Base-by-base conservation (phyloP, 1,140 invertebrate species). In the Oryctes rhinoceros region DNA sequence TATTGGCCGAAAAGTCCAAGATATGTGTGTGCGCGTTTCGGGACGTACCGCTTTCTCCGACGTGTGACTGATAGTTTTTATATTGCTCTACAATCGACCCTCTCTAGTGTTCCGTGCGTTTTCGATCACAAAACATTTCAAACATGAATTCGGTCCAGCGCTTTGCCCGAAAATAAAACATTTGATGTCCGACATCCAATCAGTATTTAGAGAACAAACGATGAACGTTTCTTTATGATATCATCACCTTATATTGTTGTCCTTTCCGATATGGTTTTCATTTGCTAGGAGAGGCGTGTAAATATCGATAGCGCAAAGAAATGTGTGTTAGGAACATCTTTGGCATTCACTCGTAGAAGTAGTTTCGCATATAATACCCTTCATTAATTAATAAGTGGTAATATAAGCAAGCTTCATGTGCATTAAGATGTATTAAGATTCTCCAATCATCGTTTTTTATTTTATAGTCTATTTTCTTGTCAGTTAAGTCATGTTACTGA, bases 1-100 rank as follows among this genome's bases (percentile, higher is more conserved):
- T 85, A 86, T 86, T 85, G 84, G 84, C 82, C 85, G 85, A 86
- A 85, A 86, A 86, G 82, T 83, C 83, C 82, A 84, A 85, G 85
- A 86, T 86, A 86, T 82, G 84, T 86, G 83, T 84, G 82, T 82
- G 82, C 81, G 81, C 81, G 82, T 82, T 83, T 81, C 81, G 76
- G 81, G 79, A 62, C 20, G 78, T 81, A 75, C 81, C 81, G 78
- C 75, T 78, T 80, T 47, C 67, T 37, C 75, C 11, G 0, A 0
- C 65, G 18, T 67, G 80, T 81, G 80, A 81, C 79, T 79, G 80
- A 84, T 81, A 84, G 83, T 84, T 84, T 83, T 83, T 83, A 81
- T 84, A 83, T 82, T 81, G 83, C 65, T 53, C 53, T 48, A 82
- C 82, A 83, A 79, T 75, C 24, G 49, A 76, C 35, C 78, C 10